A percentile compares a stretch with the other conserved stretches of the same genome.
phyloP scores from a whole-genome alignment of 1,140 invertebrate species.

The Conopomorpha cramerella region DNA sequence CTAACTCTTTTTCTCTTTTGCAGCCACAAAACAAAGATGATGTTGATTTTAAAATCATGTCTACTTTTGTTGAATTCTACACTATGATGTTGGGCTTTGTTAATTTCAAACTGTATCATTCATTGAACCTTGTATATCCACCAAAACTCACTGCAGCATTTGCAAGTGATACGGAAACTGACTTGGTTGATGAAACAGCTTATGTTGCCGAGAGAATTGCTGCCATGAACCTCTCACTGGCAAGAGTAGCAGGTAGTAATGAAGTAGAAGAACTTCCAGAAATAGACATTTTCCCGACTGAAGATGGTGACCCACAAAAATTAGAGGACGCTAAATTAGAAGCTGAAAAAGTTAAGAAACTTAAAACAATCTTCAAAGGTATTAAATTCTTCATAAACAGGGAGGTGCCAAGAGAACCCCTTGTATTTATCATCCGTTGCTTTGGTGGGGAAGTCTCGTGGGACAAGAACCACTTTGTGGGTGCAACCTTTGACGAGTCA shows the following conservation, averaged over 20 bases:
- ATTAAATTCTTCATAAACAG: slow-evolving; percentile 93
- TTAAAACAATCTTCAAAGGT: slow-evolving; percentile 88
- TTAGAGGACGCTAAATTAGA: slow-evolving; percentile 79
- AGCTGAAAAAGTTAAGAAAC: slow-evolving; percentile 72
- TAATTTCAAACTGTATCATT: slow-evolving; percentile 89
- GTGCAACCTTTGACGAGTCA: slow-evolving; percentile 85
- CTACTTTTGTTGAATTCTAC: slow-evolving; percentile 98
- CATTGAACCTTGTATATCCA: slow-evolving; percentile 93
- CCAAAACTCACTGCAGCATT: slow-evolving; percentile 75
- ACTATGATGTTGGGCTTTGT: slow-evolving; percentile 92
- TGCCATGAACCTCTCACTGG: slow-evolving; percentile 78
- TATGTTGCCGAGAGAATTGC: slow-evolving; percentile 82
- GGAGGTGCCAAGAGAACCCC: slow-evolving; percentile 85
- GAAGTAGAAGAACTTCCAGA: slow-evolving; percentile 71
- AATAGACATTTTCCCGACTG: slow-evolving; percentile 63
- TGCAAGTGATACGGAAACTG: slow-evolving; percentile 60
- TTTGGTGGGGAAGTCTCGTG: slow-evolving; percentile 97
- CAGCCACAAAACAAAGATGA: slow-evolving; percentile 78
- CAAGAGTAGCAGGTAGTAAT: slow-evolving; percentile 57
- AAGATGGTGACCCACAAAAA: slow-evolving; percentile 66
- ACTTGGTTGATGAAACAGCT: slow-evolving; percentile 71
- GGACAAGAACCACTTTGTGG: slow-evolving; percentile 85
- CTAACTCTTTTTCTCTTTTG: slow-evolving; percentile 31
- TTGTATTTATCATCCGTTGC: slow-evolving; percentile 81
- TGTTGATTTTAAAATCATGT: slow-evolving; percentile 97